A percentile compares a stretch with the other conserved stretches of the same genome.
These are phyloP conservation scores for Clusia tigrina DNA, from an alignment of 2,888 invertebrate species.

Conservation along the genomic window DNA sequence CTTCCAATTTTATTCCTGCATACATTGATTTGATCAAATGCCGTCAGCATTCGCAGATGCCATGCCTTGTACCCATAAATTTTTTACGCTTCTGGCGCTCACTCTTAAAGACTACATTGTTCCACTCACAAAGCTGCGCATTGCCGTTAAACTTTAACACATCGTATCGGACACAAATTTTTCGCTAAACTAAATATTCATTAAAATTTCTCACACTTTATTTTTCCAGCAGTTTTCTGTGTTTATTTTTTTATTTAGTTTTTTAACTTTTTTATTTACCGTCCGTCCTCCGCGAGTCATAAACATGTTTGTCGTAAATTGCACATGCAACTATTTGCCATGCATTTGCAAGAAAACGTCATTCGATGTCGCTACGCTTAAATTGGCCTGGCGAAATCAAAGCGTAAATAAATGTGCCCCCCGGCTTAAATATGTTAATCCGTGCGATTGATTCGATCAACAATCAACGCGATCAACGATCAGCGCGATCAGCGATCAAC, in stretches of 20 bases:
- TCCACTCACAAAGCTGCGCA: too few species aligned
- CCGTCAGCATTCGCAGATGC: too few species aligned
- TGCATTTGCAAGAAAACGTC: slow-evolving; percentile 33
- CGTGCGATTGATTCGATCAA: slow-evolving; percentile 32
- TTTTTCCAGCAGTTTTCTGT: neutral
- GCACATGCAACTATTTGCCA: slow-evolving; percentile 31
- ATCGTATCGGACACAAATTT: neutral
- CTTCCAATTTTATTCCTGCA: too few species aligned
- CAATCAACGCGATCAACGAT: slow-evolving; percentile 26
- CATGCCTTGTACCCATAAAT: too few species aligned
- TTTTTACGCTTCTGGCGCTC: too few species aligned
- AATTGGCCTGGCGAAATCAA: slow-evolving; percentile 30
- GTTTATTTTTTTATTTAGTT: neutral
- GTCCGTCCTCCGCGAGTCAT: slow-evolving; percentile 4
- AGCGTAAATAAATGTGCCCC: slow-evolving; percentile 32
- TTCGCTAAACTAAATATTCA: slow-evolving; percentile 11
- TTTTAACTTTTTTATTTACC: neutral
- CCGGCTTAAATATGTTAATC: slow-evolving; percentile 32
- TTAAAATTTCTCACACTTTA: slow-evolving; percentile 23
- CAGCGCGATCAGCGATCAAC: slow-evolving; percentile 40
- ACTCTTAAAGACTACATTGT: too few species aligned
- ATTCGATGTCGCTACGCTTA: slow-evolving; percentile 32
- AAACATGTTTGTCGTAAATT: slow-evolving; percentile 21
- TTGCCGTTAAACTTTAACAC: too few species aligned
- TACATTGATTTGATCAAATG: too few species aligned